phyloP scores from a whole-genome alignment of 2,888 invertebrate species.

The Onthophagus sagittarius region DNA sequence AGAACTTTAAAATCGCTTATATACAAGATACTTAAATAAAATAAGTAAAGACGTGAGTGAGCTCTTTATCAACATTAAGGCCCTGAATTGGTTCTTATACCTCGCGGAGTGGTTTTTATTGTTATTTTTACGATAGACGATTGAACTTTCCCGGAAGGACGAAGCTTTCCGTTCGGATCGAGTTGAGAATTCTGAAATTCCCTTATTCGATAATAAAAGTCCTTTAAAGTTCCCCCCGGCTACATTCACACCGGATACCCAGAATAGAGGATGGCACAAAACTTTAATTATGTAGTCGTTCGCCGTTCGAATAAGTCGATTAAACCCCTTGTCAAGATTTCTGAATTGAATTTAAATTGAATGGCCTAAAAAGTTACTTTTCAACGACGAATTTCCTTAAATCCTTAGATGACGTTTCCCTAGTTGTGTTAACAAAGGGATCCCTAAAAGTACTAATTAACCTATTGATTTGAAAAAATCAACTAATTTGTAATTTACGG shows the following conservation, averaged over 20 bases:
- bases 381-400: background rate
- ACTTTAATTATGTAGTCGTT: conserved; percentile 11
- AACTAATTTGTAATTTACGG: too few species aligned
- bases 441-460: too few species aligned
- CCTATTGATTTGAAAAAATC: too few species aligned
- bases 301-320: conserved; percentile 3
- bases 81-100: background rate
- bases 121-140: background rate
- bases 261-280: conserved; percentile 1
- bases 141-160: background rate
- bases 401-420: background rate
- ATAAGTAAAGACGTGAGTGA: background rate
- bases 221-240: background rate
- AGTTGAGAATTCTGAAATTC: background rate
- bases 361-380: background rate
- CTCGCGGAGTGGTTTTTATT: background rate
- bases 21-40: too few species aligned
- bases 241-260: background rate
- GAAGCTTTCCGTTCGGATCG: background rate
- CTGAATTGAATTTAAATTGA: background rate
- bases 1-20: too few species aligned
- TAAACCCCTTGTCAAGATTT: background rate
- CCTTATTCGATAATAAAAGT: background rate
- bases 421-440: background rate
- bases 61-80: background rate